These are phyloP conservation scores for Sialis fuliginosa DNA, from an alignment of 2,888 invertebrate species.

Conservation along the genomic window DNA sequence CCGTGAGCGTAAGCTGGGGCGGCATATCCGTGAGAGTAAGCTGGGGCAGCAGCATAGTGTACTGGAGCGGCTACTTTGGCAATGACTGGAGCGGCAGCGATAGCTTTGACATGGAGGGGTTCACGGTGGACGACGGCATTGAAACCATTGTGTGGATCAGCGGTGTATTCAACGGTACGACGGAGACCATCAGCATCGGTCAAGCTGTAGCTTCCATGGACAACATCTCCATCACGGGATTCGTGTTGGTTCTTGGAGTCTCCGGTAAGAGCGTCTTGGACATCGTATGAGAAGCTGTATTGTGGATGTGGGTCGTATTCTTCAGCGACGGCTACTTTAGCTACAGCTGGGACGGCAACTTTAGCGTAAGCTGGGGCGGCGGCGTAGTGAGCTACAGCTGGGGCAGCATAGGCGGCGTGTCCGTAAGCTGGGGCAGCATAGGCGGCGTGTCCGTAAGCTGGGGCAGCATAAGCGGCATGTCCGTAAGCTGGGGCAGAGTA, in stretches of 20 bases:
- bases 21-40: not conserved
- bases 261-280: constrained; percentile 34
- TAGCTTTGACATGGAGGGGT: not conserved
- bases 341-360: constrained; percentile 16
- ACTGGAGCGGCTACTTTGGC: not conserved
- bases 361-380: constrained; percentile 8
- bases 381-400: constrained; percentile 6
- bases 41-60: not conserved
- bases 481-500: constrained; percentile 17
- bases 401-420: not conserved
- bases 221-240: constrained; percentile 24
- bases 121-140: constrained; percentile 13
- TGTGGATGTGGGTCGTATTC: constrained; percentile 18
- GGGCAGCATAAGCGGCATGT: constrained; percentile 1
- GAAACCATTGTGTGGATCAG: constrained; percentile 3
- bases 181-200: constrained; percentile 30
- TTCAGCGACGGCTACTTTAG: constrained; percentile 19
- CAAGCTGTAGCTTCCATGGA: constrained; percentile 27
- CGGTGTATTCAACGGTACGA: constrained; percentile 28
- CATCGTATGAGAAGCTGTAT: constrained; percentile 29
- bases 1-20: constrained; percentile 1
- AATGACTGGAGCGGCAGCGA: not conserved
- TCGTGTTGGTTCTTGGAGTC: constrained; percentile 30
- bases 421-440: constrained; percentile 5
- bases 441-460: constrained; percentile 10